Base-by-base conservation (phyloP, 64 coral and sea anemone genomes). In the Pocillopora damicornis region DNA sequence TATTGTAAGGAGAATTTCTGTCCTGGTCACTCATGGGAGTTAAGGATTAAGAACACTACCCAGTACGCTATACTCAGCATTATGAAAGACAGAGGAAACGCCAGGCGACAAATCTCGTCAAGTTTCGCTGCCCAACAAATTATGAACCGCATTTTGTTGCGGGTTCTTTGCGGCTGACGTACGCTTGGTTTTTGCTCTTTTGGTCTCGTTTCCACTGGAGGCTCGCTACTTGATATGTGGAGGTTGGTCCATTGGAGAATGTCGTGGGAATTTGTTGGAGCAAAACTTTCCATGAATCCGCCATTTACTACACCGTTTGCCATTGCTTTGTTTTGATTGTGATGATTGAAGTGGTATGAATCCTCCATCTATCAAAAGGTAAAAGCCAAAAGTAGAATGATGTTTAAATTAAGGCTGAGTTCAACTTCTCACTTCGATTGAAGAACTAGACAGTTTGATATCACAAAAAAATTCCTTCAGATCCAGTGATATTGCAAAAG, bases 21-120 rank as follows among this genome's bases (percentile, higher is more conserved):
- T 30, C 30, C 30, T 30, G 30, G 30, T 30, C 30, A 30, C 30
- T 30, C 30, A 30, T 30, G 30, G 30, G 30, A 30, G 30, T 30
- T 30, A 30, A 30, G 30, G 30, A 30, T 37, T 68, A 64, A 20
- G 68, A 83, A 68, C 42, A 68, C 26, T 34, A 69, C 64, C 17
- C 18, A 83, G 16, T 83, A 83, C 11, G 37, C 35, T 15, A 83
- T 83, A 42, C 36, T 63, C 37, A 83, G n/a, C 37, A 83, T 37
- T 36, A 68, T 13, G 35, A 83, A 83, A 12, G 62, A 22, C 63
- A 83, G 10, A 45, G 80, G 80, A 66, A 83, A 83, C 16, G 60
- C 26, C 61, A 83, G 1, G 12, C 80, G 80, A 17, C 80, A 83
- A 10, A 83, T 23, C 63, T 83, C 80, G 38, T 83, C 80, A 67